Percentiles rank a stretch among this genome's conserved stretches.
Conservation (phyloP, 1,140 invertebrate species). For the Drosophila asahinai region DNA sequence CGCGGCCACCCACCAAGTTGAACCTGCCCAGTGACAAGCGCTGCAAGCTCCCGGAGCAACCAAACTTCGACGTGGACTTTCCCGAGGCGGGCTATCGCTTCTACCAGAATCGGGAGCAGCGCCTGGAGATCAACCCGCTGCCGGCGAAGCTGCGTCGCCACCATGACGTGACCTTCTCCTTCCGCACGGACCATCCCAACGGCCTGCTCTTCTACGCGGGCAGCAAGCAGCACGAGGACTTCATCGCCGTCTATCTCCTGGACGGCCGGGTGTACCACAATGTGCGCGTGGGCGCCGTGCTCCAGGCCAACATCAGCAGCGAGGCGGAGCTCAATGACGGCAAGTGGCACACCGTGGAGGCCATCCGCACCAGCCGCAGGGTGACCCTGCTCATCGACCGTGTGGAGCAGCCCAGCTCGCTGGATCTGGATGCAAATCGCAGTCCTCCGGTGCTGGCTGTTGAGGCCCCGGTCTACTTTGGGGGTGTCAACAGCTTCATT, state of each 20-base stretch:
- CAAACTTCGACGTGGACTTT: slow-evolving; percentile 78
- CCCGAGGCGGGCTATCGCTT: slow-evolving; percentile 78
- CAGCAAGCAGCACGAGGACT: slow-evolving; percentile 89
- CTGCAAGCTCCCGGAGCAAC: slow-evolving; percentile 86
- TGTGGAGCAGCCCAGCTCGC: slow-evolving; percentile 86
- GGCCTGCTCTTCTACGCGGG: slow-evolving; percentile 94
- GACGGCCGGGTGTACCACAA: slow-evolving; percentile 91
- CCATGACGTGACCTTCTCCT: slow-evolving; percentile 92
- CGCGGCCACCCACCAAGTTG: slow-evolving; percentile 51
- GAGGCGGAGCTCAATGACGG: slow-evolving; percentile 91
- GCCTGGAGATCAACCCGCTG: slow-evolving; percentile 89
- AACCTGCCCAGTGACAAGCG: slow-evolving; percentile 72
- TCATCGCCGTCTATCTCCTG: slow-evolving; percentile 92
- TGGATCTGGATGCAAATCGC: slow-evolving; percentile 86
- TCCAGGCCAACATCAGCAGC: slow-evolving; percentile 88
- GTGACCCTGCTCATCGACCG: slow-evolving; percentile 88
- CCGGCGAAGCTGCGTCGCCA: slow-evolving; percentile 87
- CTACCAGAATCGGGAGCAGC: slow-evolving; percentile 89
- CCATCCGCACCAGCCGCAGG: slow-evolving; percentile 86
- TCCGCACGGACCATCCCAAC: slow-evolving; percentile 91
- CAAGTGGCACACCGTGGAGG: slow-evolving; percentile 92
- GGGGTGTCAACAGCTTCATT: slow-evolving; percentile 87
- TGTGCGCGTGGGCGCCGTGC: slow-evolving; percentile 89
- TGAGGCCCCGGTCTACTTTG: slow-evolving; percentile 91
- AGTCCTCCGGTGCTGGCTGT: slow-evolving; percentile 87